Base-by-base conservation (phyloP, 2,888 invertebrate species). In the Caenorhabditis drosophilae region DNA sequence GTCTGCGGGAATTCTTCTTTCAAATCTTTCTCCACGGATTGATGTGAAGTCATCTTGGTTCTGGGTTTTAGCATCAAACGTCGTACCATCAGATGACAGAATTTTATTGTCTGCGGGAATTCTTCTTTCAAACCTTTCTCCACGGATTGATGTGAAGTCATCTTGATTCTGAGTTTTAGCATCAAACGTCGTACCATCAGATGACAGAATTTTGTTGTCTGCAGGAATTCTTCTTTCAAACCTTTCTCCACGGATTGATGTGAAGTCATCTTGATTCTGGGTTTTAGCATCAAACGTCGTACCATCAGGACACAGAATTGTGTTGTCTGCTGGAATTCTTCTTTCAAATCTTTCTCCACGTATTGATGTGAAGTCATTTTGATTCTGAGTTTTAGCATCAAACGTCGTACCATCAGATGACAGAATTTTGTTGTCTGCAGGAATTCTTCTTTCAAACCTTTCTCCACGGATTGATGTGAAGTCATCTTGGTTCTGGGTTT, bases 221-320 rank as follows among this genome's bases (percentile, higher is more conserved):
- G 35, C 25, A 16, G 52, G 52, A 1, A 35, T 35, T 41, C 41
- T 42, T 34, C 34, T 52, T 18, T 42, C 52, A 20, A 44, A 52
- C 4, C 52, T 31, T 44, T 52, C 52, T 6, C 52, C 52, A 35
- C 35, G 18, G 9, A 52, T 26, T 16, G 42, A n/a, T 25, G 42
- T 42, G 44, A 44, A 52, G 26, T 52, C 52, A 25, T 52, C 52
- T 25, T 52, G 52, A 26, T 42, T 52, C 44, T 52, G 52, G 11
- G 52, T 52, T 31, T 18, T 52, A 0, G 50, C 41, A 3, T 52
- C 44, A 35, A 52, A 44, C 11, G 35, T 34, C 9, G 42, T 42
- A 12, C 52, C 52, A 52, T 52, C 52, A 16, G 23, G 35, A 35
- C 44, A 44, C 1, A 52, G 23, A 15, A 52, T 44, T 26, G 34